phyloP scores from a whole-genome alignment of 2,113 vertebrate genomes.

The Python bivittatus region DNA sequence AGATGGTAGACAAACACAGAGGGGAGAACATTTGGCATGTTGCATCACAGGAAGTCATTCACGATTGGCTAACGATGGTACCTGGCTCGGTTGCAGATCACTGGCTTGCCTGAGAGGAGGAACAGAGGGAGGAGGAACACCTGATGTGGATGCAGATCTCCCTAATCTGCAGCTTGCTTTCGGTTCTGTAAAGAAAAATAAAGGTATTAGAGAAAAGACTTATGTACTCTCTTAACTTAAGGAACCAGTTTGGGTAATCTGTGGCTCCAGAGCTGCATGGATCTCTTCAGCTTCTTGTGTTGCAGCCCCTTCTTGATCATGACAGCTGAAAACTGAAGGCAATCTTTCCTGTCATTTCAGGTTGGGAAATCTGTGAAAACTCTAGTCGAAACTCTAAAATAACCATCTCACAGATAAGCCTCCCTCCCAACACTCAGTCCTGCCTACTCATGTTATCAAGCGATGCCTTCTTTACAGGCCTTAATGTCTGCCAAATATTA shows the following conservation, averaged over 20 bases:
- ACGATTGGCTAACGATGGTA: conserved; percentile 81
- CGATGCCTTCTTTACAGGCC: too few relatives aligned
- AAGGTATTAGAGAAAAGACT: not conserved
- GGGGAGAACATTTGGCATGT: conserved; percentile 79
- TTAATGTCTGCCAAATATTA: not conserved
- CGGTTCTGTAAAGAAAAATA: conserved; percentile 73
- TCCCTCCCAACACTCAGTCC: not conserved
- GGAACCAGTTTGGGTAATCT: not conserved
- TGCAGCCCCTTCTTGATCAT: not conserved
- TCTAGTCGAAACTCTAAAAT: not conserved
- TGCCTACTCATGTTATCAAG: not conserved
- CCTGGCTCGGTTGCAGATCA: conserved; percentile 90
- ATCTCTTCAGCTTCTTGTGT: not conserved
- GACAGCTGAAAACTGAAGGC: not conserved
- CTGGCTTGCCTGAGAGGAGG: conserved; percentile 83
- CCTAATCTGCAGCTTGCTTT: conserved; percentile 87
- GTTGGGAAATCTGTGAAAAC: not conserved
- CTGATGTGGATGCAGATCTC: conserved; percentile 90
- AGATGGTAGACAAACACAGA: conserved; percentile 79
- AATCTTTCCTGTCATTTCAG: not conserved
- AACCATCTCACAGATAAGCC: not conserved
- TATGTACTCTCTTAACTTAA: not conserved
- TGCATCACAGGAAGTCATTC: conserved; percentile 82
- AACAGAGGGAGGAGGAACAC: conserved; percentile 85
- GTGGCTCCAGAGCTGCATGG: not conserved